Percentiles rank a stretch among this genome's conserved stretches.
These are phyloP conservation scores for Polyommatus icarus DNA, from an alignment of 2,888 invertebrate genomes.

Conservation along the genomic window DNA sequence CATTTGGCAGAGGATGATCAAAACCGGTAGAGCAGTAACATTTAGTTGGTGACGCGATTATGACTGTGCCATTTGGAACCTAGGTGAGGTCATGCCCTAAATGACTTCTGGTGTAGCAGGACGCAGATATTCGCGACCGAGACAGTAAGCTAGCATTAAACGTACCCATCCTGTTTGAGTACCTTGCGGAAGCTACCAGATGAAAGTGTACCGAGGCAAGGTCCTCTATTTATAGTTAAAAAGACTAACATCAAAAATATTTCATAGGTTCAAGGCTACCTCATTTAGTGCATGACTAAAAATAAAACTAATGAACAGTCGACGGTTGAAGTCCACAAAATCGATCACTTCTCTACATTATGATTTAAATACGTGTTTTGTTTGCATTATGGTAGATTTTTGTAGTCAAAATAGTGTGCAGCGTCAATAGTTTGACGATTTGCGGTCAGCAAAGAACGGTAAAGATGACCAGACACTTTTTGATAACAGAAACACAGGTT, in stretches of 20 bases:
- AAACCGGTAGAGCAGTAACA: conserved; percentile 22
- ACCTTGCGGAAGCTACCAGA: conserved; percentile 49
- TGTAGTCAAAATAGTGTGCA: neutral
- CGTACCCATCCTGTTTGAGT: conserved; percentile 42
- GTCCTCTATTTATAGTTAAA: conserved; percentile 46
- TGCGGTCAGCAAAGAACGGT: neutral
- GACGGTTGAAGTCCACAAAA: conserved; percentile 15
- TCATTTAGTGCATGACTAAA: conserved; percentile 36
- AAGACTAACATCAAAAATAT: conserved; percentile 40
- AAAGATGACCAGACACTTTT: neutral
- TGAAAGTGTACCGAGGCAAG: conserved; percentile 50
- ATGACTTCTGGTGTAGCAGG: conserved; percentile 58
- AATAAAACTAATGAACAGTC: conserved; percentile 33
- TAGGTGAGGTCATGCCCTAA: conserved; percentile 58
- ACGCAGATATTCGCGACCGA: conserved; percentile 53
- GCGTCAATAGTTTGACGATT: neutral
- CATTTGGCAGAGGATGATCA: neutral
- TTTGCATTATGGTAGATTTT: neutral
- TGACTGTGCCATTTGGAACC: conserved; percentile 17
- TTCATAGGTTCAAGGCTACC: conserved; percentile 43
- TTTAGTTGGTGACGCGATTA: conserved; percentile 25
- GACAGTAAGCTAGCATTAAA: conserved; percentile 43
- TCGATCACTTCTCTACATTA: conserved; percentile 9
- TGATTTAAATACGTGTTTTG: neutral
- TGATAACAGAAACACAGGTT: neutral